These are phyloP conservation scores for Macropus fuliginosus DNA, from an alignment of 2,797 vertebrate species.

Conservation along the genomic window DNA sequence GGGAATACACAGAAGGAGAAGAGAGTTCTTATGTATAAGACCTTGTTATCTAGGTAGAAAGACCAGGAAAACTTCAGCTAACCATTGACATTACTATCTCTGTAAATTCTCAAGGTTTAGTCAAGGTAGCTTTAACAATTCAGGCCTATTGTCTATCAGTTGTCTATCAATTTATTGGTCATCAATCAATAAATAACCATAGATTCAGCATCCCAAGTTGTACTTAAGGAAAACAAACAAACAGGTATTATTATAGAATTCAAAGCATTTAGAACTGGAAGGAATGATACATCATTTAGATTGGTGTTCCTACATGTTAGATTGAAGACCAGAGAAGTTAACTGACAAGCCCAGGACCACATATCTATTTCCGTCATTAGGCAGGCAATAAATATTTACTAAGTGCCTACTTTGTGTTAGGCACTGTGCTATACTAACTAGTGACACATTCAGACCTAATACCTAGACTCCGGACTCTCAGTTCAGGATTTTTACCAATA, in stretches of 20 bases:
- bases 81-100: background rate
- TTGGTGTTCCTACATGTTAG: background rate
- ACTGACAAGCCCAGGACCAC: background rate
- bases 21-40: background rate
- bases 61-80: conserved; percentile 15
- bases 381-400: background rate
- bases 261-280: conserved; percentile 8
- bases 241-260: background rate
- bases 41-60: conserved; percentile 3
- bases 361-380: no score
- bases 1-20: background rate
- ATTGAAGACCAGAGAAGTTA: background rate
- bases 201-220: background rate
- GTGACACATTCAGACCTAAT: background rate
- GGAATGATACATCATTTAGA: background rate
- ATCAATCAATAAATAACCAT: background rate
- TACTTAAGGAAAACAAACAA: background rate
- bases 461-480: background rate
- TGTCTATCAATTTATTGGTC: background rate
- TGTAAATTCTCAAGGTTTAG: conserved; percentile 1
- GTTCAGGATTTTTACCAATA: background rate
- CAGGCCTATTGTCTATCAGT: background rate
- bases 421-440: background rate
- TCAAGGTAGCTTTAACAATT: conserved; percentile 16
- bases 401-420: background rate